These are phyloP conservation scores for Crocuta crocuta DNA, from an alignment of 2,113 vertebrate species.

Conservation along the genomic window DNA sequence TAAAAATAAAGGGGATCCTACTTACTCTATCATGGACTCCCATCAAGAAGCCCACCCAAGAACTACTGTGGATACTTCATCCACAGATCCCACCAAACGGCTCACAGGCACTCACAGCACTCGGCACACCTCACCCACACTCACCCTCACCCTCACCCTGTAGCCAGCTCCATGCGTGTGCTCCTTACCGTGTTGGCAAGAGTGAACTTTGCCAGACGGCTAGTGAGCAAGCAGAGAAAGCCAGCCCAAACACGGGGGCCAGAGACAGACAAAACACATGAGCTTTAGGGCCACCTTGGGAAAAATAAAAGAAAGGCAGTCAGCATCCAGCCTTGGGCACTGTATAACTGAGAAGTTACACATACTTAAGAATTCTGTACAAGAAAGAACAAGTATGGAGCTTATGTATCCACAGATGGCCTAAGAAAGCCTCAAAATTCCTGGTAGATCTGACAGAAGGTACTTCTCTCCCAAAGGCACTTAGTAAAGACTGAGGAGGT, in stretches of 20 bases:
- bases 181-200: background rate
- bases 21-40: background rate
- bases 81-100: background rate
- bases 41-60: background rate
- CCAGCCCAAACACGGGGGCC: background rate
- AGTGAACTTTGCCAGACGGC: background rate
- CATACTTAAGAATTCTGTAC: background rate
- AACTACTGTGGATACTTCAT: background rate
- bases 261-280: background rate
- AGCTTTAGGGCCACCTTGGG: background rate
- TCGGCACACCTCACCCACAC: background rate
- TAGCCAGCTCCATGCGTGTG: background rate
- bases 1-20: background rate
- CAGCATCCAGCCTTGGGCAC: background rate
- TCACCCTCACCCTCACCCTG: background rate
- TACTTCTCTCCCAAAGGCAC: background rate
- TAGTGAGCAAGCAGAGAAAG: background rate
- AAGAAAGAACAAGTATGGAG: background rate
- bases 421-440: conserved; percentile 25
- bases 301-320: background rate
- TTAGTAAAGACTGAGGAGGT: background rate
- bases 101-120: background rate
- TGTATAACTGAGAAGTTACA: background rate
- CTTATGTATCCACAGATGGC: background rate
- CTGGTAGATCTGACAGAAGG: background rate